A percentile compares a stretch with the other conserved stretches of the same genome.
These are phyloP conservation scores for Cecropterus lyciades DNA, from an alignment of 1,140 invertebrate genomes.

Conservation along the genomic window DNA sequence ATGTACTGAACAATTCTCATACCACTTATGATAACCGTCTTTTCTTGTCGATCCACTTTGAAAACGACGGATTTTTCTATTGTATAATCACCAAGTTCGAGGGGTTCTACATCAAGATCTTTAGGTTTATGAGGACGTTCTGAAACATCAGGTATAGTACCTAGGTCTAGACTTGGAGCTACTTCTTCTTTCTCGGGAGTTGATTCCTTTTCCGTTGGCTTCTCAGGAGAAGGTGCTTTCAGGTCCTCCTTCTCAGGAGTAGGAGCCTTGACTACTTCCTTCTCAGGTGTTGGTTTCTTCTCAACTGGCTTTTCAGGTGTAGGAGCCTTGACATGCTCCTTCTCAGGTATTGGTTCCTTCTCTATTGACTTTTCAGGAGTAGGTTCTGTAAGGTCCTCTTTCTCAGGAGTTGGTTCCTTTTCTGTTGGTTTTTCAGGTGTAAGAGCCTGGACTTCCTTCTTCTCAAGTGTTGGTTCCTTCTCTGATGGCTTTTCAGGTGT, in stretches of 20 bases:
- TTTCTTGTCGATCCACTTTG: constrained; percentile 61
- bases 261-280: not conserved
- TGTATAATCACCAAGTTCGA: constrained; percentile 45
- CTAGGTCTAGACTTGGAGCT: not conserved
- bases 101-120: too few relatives aligned
- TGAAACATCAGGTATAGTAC: too few relatives aligned
- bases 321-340: too few relatives aligned
- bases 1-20: constrained; percentile 70
- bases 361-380: constrained; percentile 2
- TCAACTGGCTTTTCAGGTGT: not conserved
- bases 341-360: not conserved
- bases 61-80: constrained; percentile 58
- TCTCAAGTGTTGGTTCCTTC: not conserved
- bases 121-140: too few relatives aligned
- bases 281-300: not conserved
- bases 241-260: not conserved
- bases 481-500: not conserved
- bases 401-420: not conserved
- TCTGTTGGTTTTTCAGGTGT: not conserved
- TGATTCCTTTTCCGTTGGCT: not conserved
- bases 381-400: not conserved
- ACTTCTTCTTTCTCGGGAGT: not conserved
- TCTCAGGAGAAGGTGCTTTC: not conserved
- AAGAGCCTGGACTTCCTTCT: not conserved
- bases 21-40: constrained; percentile 58